Conservation (phyloP, 2,888 invertebrate genomes). For the Tinea semifulvella region DNA sequence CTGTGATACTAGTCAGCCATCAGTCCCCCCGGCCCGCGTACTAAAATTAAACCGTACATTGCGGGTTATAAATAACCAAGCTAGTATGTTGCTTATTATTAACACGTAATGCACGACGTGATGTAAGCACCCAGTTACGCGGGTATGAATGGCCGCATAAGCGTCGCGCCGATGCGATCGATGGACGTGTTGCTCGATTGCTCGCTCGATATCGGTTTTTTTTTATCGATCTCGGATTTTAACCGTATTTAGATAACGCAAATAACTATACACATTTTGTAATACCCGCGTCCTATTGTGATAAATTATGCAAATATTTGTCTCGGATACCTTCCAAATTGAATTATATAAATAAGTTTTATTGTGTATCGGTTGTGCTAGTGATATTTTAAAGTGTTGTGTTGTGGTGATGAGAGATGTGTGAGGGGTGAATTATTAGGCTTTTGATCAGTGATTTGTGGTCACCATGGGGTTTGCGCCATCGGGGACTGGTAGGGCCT, state of each 20-base stretch:
- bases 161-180: slow-evolving; percentile 36
- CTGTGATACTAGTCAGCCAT: too few relatives aligned
- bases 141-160: slow-evolving; percentile 45
- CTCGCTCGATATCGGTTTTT: background rate
- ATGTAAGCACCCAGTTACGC: too few relatives aligned
- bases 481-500: slow-evolving; percentile 85
- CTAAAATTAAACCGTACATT: too few relatives aligned
- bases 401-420: slow-evolving; percentile 57
- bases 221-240: background rate
- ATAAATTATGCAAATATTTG: slow-evolving; percentile 21
- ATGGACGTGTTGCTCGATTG: slow-evolving; percentile 25
- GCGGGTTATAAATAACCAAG: too few relatives aligned
- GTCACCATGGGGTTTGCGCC: slow-evolving; percentile 82
- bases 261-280: background rate
- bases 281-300: slow-evolving; percentile 20
- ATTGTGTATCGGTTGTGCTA: slow-evolving; percentile 27
- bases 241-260: background rate
- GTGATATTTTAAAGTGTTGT: slow-evolving; percentile 44
- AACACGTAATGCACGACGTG: too few relatives aligned
- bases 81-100: too few relatives aligned
- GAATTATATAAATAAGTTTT: slow-evolving; percentile 20
- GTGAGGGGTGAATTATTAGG: slow-evolving; percentile 25
- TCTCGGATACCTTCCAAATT: background rate
- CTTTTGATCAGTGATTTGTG: background rate
- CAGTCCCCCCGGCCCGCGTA: too few relatives aligned